Percentiles rank a stretch among this genome's conserved stretches.
These are phyloP conservation scores for Peromyscus aztecus DNA, from an alignment of 2,797 vertebrate genomes.

Conservation along the genomic window DNA sequence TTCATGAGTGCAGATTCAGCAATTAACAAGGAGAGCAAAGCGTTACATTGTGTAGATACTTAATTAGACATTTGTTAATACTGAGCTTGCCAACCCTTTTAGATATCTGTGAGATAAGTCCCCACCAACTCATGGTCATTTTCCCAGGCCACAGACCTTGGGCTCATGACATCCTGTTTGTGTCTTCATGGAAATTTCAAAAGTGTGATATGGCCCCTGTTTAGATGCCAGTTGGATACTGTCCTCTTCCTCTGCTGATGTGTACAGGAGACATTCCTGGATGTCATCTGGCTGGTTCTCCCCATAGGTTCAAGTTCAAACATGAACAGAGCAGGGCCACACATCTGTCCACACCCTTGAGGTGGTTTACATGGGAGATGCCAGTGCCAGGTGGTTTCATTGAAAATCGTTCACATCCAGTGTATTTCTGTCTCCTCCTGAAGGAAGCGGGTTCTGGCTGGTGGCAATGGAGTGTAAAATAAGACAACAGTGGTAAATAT, in stretches of 20 bases:
- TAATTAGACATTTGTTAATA: slow-evolving; percentile 29
- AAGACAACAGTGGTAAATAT: not conserved
- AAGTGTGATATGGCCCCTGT: too few species aligned
- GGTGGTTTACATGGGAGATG: not conserved
- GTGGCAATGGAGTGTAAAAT: not conserved
- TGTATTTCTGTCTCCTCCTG: not conserved
- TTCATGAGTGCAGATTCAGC: not conserved
- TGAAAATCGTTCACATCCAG: not conserved
- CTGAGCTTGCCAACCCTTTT: not conserved
- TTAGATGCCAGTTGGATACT: accelerated
- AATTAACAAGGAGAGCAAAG: slow-evolving; percentile 18
- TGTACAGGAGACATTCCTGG: not conserved
- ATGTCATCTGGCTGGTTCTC: not conserved
- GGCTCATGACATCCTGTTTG: too few species aligned
- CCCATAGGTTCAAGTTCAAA: not conserved
- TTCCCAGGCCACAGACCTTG: not conserved
- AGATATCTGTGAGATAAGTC: not conserved
- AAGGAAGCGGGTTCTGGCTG: not conserved
- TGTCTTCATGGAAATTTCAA: not conserved
- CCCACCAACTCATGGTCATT: not conserved
- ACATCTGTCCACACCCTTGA: not conserved
- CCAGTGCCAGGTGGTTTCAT: not conserved
- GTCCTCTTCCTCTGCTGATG: not conserved
- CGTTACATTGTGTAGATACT: slow-evolving; percentile 12
- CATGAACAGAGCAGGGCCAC: too few species aligned